A percentile compares a stretch with the other conserved stretches of the same genome.
Evolutionary conservation across 2,113 vertebrate species (phyloP).

Genomic region (Rhinopomastus cyanomelas): DNA sequence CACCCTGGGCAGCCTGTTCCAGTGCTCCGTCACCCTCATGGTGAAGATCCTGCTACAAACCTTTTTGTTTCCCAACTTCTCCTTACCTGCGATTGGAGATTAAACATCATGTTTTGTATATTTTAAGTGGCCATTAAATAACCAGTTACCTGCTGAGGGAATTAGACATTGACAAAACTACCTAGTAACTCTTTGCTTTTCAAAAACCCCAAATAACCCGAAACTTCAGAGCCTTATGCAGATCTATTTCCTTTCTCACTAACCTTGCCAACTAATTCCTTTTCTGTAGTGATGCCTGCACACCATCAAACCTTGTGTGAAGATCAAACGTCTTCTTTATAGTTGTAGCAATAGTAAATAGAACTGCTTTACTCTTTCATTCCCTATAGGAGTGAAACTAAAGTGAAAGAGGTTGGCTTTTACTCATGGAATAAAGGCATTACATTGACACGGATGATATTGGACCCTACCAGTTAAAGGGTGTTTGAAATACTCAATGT

Average conservation of each 20-base stretch:
- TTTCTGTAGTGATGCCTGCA: background rate
- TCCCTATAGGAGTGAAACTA: background rate
- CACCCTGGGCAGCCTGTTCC: no score
- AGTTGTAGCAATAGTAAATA: no score
- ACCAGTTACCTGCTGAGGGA: background rate
- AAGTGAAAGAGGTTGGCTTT: background rate
- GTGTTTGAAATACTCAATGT: background rate
- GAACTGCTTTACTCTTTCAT: background rate
- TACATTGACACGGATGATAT: background rate
- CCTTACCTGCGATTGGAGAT: no score
- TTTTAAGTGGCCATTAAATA: background rate
- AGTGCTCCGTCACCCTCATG: no score
- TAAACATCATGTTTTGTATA: background rate
- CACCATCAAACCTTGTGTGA: background rate
- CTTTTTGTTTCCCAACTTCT: background rate
- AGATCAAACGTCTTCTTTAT: background rate
- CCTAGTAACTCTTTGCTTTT: background rate
- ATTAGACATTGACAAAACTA: background rate
- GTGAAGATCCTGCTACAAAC: background rate
- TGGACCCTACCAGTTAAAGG: background rate
- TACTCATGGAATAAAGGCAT: background rate
- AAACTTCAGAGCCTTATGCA: background rate
- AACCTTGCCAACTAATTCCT: background rate
- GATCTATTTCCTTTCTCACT: background rate
- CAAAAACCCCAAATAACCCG: background rate